phyloP scores from a whole-genome alignment of 1,140 invertebrate species.

The Heliconius hewitsoni region DNA sequence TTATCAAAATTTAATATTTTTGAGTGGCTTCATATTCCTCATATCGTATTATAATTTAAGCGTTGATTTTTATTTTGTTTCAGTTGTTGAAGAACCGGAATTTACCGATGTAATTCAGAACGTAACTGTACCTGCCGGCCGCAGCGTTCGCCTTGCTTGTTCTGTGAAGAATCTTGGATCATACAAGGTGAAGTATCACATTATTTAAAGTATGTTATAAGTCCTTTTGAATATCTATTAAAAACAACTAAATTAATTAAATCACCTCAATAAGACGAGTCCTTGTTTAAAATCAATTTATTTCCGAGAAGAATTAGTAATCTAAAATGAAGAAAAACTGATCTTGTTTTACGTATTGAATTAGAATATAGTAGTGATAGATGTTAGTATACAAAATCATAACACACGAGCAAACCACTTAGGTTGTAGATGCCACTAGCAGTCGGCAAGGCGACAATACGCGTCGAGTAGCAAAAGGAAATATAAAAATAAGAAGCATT shows the following conservation, averaged over 20 bases:
- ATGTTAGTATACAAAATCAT: constrained; percentile 37
- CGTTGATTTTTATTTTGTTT: constrained; percentile 50
- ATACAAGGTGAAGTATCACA: constrained; percentile 85
- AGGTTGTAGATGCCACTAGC: constrained; percentile 45
- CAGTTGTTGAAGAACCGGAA: constrained; percentile 86
- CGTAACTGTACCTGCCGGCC: constrained; percentile 88
- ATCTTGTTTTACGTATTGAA: neutral
- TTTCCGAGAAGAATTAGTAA: neutral
- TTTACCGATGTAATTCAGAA: constrained; percentile 87
- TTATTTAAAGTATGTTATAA: neutral
- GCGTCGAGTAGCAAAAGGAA: constrained; percentile 61
- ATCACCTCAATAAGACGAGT: neutral
- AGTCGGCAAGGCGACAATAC: constrained; percentile 58
- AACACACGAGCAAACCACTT: constrained; percentile 44
- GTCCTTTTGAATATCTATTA: neutral
- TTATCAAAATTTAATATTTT: constrained; percentile 30
- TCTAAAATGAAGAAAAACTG: no score
- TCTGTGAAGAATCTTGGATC: constrained; percentile 93
- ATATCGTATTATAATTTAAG: neutral
- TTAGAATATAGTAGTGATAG: neutral
- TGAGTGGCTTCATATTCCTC: constrained; percentile 15
- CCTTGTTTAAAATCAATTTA: neutral
- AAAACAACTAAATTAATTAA: neutral
- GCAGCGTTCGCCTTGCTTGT: constrained; percentile 93
- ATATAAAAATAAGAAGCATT: constrained; percentile 75